Percentiles rank a stretch among this genome's conserved stretches.
phyloP scores from a whole-genome alignment of 2,888 invertebrate genomes.

The Trilocha varians region DNA sequence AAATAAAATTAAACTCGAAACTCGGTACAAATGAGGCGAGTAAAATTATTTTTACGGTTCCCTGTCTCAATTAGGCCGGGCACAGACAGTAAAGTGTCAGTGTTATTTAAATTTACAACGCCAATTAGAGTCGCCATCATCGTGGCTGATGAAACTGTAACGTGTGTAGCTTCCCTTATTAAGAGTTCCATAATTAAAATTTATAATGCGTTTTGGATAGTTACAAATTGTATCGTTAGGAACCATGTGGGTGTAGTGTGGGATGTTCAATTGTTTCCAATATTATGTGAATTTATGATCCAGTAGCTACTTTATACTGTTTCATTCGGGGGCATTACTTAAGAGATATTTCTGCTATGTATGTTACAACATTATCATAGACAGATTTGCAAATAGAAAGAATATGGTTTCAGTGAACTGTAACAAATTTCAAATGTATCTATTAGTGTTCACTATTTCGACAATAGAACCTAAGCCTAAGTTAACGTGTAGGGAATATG shows the following conservation, averaged over 20 bases:
- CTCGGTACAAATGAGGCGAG: conserved; percentile 65
- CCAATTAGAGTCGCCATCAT: conserved; percentile 71
- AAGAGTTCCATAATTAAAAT: conserved; percentile 69
- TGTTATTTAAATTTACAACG: conserved; percentile 70
- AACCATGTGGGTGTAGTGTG: background rate
- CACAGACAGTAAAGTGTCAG: conserved; percentile 66
- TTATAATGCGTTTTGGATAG: conserved; percentile 41
- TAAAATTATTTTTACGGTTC: conserved; percentile 72
- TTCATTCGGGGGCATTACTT: too few species aligned
- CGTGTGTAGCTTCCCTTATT: conserved; percentile 65
- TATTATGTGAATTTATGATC: background rate
- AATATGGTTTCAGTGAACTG: too few species aligned
- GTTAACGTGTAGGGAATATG: too few species aligned
- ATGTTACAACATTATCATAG: too few species aligned
- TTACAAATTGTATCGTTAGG: conserved; percentile 23
- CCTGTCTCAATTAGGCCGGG: conserved; percentile 66
- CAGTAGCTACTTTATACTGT: too few species aligned
- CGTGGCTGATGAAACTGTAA: conserved; percentile 57
- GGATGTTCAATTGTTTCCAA: background rate
- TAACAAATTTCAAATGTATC: too few species aligned
- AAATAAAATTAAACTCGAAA: conserved; percentile 62
- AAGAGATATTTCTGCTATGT: too few species aligned
- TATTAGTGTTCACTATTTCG: too few species aligned
- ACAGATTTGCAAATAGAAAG: too few species aligned
- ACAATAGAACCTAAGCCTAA: too few species aligned